These are phyloP conservation scores for Periparus ater DNA, from an alignment of 2,797 vertebrate genomes.

Conservation along the genomic window DNA sequence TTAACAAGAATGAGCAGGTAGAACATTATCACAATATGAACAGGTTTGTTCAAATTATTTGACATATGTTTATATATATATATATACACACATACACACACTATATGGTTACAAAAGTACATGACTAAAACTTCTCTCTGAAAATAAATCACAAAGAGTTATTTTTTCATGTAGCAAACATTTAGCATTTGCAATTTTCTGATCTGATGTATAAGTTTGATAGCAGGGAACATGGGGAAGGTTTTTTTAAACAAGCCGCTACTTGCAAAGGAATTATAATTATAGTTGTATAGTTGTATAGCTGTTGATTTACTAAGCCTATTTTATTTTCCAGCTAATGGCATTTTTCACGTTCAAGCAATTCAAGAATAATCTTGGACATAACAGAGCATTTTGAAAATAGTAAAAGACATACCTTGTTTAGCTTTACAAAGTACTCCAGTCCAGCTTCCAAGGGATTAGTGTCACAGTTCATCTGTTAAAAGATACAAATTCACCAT, in stretches of 20 bases:
- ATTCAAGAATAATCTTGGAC: not conserved
- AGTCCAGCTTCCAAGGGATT: conserved; percentile 95
- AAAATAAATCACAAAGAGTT: not conserved
- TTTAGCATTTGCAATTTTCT: not conserved
- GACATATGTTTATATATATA: not conserved
- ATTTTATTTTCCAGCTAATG: not conserved
- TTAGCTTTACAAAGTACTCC: conserved; percentile 93
- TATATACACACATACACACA: not conserved
- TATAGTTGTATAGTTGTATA: not conserved
- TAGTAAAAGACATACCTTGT: conserved; percentile 84
- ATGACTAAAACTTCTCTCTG: not conserved
- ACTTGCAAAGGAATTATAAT: not conserved
- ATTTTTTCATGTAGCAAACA: not conserved
- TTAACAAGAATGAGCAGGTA: not conserved
- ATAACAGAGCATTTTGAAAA: not conserved
- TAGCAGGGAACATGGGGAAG: not conserved
- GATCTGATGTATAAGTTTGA: not conserved
- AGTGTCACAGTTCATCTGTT: conserved; percentile 97
- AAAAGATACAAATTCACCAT: not conserved
- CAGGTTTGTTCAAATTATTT: not conserved
- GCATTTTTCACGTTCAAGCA: not conserved
- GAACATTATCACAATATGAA: not conserved
- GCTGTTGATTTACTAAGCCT: not conserved
- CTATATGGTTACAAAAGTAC: not conserved
- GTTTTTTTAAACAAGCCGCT: not conserved